These are phyloP conservation scores for Otis tarda DNA, from an alignment of 2,113 vertebrate species.

Conservation along the genomic window DNA sequence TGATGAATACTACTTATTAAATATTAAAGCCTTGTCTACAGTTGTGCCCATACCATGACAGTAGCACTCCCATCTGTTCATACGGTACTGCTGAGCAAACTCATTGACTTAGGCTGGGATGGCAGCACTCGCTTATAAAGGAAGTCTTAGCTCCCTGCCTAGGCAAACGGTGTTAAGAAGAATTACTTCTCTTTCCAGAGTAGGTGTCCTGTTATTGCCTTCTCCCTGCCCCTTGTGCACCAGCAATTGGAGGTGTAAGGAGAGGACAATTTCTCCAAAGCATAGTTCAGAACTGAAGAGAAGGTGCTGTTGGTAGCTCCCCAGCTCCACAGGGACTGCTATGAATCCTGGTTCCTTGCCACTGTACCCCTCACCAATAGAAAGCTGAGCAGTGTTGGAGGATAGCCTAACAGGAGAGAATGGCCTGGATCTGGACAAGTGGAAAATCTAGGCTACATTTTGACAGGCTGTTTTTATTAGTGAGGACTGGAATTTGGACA, in stretches of 20 bases:
- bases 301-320: not conserved
- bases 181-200: not conserved
- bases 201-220: not conserved
- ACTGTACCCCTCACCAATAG: not conserved
- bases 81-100: not conserved
- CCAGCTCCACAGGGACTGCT: not conserved
- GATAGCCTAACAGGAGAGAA: not conserved
- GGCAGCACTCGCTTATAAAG: not conserved
- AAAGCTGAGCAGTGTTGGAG: not conserved
- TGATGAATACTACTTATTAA: conserved; percentile 44
- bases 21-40: conserved; percentile 35
- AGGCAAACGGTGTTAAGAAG: not conserved
- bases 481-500: not conserved
- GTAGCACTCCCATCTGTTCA: not conserved
- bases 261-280: not conserved
- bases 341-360: not conserved
- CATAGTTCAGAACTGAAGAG: not conserved
- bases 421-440: not conserved
- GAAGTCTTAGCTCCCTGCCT: not conserved
- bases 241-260: not conserved
- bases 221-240: not conserved
- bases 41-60: not conserved
- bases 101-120: not conserved
- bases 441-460: conserved; percentile 1
- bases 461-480: not conserved